These are phyloP conservation scores for Leptodirus hochenwartii DNA, from an alignment of 2,888 invertebrate genomes.

Conservation along the genomic window DNA sequence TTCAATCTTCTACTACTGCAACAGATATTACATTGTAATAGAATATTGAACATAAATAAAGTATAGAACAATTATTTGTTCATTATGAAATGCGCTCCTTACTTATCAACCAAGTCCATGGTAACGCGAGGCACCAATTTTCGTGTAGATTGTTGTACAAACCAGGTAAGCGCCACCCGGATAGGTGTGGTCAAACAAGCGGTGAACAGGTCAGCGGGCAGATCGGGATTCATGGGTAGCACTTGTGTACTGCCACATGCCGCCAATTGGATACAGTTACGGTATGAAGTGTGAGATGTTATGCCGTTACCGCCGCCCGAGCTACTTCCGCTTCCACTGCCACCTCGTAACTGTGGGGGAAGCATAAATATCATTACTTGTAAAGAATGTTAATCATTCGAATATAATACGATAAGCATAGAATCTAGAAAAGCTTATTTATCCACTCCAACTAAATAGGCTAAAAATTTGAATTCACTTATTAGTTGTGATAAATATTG, in stretches of 20 bases:
- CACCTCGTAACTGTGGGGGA: too few relatives aligned
- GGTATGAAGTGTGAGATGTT: conserved; percentile 41
- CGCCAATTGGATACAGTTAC: conserved; percentile 89
- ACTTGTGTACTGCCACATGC: conserved; percentile 89
- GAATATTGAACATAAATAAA: too few relatives aligned
- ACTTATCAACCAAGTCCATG: conserved; percentile 82
- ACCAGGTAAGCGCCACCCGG: conserved; percentile 89
- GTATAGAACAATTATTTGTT: too few relatives aligned
- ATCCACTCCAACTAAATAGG: too few relatives aligned
- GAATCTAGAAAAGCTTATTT: too few relatives aligned
- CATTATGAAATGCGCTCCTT: too few relatives aligned
- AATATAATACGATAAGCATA: neutral
- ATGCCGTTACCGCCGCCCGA: conserved; percentile 9
- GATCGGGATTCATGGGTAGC: conserved; percentile 91
- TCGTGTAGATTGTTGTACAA: conserved; percentile 68
- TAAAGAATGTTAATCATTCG: too few relatives aligned
- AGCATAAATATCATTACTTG: too few relatives aligned
- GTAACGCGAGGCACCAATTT: conserved; percentile 67
- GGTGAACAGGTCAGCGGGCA: conserved; percentile 96
- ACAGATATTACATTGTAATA: too few relatives aligned
- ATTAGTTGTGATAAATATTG: too few relatives aligned
- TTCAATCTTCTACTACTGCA: too few relatives aligned
- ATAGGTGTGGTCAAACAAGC: conserved; percentile 97
- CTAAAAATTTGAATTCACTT: too few relatives aligned
- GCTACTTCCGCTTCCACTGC: neutral